These are phyloP conservation scores for Aurelia coerulea DNA, from an alignment of 30 jellyfish, hydroid and myxozoan genomes.

Conservation along the genomic window DNA sequence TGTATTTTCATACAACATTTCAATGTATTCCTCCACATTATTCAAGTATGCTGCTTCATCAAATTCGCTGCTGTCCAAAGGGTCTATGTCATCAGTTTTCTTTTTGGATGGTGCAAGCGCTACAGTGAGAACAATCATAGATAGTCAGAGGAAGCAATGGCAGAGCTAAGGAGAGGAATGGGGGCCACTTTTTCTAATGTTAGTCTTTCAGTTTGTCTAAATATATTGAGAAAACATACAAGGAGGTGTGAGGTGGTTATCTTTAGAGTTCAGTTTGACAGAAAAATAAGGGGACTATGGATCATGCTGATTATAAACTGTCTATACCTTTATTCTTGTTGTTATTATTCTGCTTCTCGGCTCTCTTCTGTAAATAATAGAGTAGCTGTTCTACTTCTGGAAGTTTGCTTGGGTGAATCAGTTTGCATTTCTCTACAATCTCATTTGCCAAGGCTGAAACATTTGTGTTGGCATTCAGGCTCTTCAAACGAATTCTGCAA, in stretches of 20 bases:
- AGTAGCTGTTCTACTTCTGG: slow-evolving; percentile 98
- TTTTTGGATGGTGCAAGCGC: slow-evolving; percentile 51
- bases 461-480: slow-evolving; percentile 83
- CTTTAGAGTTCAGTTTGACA: too few relatives aligned
- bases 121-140: slow-evolving; percentile 3
- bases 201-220: too few relatives aligned
- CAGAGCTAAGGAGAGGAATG: too few relatives aligned
- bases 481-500: slow-evolving; percentile 84
- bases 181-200: too few relatives aligned
- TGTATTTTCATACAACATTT: slow-evolving; percentile 88
- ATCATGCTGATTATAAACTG: too few relatives aligned
- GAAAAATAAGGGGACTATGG: too few relatives aligned
- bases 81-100: slow-evolving; percentile 82
- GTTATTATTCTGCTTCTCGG: slow-evolving; percentile 52
- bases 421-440: slow-evolving; percentile 92
- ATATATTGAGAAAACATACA: too few relatives aligned
- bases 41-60: slow-evolving; percentile 98
- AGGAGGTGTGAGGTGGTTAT: too few relatives aligned
- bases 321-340: too few relatives aligned
- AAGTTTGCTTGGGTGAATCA: slow-evolving; percentile 93
- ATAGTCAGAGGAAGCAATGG: too few relatives aligned
- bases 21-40: slow-evolving; percentile 94
- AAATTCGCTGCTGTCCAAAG: slow-evolving; percentile 91
- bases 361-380: slow-evolving; percentile 88
- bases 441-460: slow-evolving; percentile 88